Percentiles rank a stretch among this genome's conserved stretches.
Evolutionary conservation across 2,888 invertebrate genomes (phyloP).

Genomic region (Sinelater perroti): DNA sequence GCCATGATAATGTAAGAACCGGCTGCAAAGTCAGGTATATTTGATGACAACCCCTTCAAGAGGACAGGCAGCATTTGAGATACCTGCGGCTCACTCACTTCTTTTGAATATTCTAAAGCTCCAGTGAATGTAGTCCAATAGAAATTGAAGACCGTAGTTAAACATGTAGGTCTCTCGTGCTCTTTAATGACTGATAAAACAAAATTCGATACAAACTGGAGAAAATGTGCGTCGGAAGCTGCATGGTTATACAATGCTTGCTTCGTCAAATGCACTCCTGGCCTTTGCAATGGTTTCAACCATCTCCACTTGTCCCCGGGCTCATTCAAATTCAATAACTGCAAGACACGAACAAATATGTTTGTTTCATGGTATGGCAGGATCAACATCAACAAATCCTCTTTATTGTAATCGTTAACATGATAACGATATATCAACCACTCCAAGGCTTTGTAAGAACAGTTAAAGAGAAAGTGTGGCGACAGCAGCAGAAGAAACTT

Average conservation of each 20-base stretch:
- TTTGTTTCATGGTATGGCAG: conserved; percentile 94
- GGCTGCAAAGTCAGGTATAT: conserved; percentile 75
- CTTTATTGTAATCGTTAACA: conserved; percentile 88
- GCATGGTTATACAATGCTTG: conserved; percentile 77
- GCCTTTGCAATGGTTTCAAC: conserved; percentile 76
- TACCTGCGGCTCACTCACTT: conserved; percentile 68
- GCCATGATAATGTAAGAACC: conserved; percentile 78
- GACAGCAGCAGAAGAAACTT: conserved; percentile 83
- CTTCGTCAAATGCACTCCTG: conserved; percentile 78
- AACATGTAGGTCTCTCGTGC: conserved; percentile 67
- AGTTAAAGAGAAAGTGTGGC: conserved; percentile 87
- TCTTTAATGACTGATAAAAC: conserved; percentile 68
- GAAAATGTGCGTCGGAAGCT: conserved; percentile 68
- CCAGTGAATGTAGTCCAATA: conserved; percentile 80
- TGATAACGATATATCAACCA: conserved; percentile 93
- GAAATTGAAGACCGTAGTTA: conserved; percentile 81
- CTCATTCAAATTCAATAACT: conserved; percentile 74
- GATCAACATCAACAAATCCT: conserved; percentile 80
- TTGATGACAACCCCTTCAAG: conserved; percentile 74
- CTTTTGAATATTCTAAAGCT: conserved; percentile 67
- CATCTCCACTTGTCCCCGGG: conserved; percentile 76
- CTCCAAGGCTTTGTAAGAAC: conserved; percentile 90
- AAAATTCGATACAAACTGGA: conserved; percentile 70
- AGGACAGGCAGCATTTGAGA: conserved; percentile 75
- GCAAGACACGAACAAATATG: conserved; percentile 83